Base-by-base conservation (phyloP, 2,113 vertebrate genomes). In the Serinus canaria region DNA sequence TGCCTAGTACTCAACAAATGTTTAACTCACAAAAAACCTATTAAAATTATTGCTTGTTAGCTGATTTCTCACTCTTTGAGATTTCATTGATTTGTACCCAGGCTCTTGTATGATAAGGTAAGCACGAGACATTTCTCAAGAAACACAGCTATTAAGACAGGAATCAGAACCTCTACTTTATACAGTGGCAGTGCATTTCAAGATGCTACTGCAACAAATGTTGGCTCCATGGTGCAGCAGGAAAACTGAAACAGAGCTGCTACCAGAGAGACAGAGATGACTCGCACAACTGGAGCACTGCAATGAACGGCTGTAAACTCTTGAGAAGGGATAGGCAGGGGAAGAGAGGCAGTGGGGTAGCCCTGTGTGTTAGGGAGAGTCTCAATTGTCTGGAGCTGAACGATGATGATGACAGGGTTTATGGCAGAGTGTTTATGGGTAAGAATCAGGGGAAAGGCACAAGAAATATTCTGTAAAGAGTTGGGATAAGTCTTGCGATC, bases 401-500 rank as follows among this genome's bases (percentile, higher is more conserved):
- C 1, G 1, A 49, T 13, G 30, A 49, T 19, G n/a, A 55, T 35
- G n/a, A 60, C 0, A 37, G 10, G 10, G 30, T 27, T 68, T 41
- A 41, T 41, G 13, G 14, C 41, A 41, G 47, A 55, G 21, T 16
- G 21, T 49, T 83, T 19, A 31, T 9, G n/a, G 41, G 24, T 41
- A 31, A 59, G 44, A 41, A 75, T 41, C 9, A 15, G 6, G 10
- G 30, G 30, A 76, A 69, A 27, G 52, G n/a, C 13, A 75, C 55
- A 76, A 27, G 12, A 69, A 76, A 49, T 43, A 35, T 41, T 43
- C 63, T 35, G 3, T 4, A 69, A 62, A 22, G 15, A 43, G 25
- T 0, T 43, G n/a, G 30, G 41, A 9, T n/a, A 69, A 49, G 41
- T 33, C 31, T 43, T 35, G 35, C 0, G 0, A 31, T 33, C 5